A percentile compares a stretch with the other conserved stretches of the same genome.
Evolutionary conservation across 2,113 vertebrate genomes (phyloP).

Genomic region (Leptosomus discolor): DNA sequence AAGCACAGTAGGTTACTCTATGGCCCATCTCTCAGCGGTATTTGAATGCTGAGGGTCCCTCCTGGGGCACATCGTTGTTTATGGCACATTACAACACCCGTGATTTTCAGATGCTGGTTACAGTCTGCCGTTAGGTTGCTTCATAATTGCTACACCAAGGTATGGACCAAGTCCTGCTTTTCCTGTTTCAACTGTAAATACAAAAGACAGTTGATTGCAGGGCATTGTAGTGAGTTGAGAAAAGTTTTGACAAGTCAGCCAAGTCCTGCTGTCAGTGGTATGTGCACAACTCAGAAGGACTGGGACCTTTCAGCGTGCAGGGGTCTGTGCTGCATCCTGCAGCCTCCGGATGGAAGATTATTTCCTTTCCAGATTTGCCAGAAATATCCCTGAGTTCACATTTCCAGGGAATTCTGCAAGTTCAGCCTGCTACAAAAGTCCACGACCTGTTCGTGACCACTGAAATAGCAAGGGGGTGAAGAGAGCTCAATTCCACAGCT

Average conservation of each 20-base stretch:
- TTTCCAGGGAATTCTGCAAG: slow-evolving; percentile 22
- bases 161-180: slow-evolving; percentile 53
- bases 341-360: neutral
- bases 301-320: neutral
- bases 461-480: neutral
- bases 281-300: neutral
- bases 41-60: neutral
- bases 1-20: neutral
- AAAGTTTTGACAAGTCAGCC: neutral
- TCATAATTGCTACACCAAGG: slow-evolving; percentile 53
- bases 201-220: slow-evolving; percentile 26
- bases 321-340: neutral
- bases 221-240: neutral
- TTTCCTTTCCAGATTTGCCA: slow-evolving; percentile 19
- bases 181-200: slow-evolving; percentile 63
- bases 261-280: neutral
- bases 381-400: neutral
- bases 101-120: neutral
- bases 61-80: neutral
- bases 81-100: slow-evolving; percentile 8
- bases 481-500: neutral
- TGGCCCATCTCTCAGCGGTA: neutral
- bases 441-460: neutral
- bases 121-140: slow-evolving; percentile 36
- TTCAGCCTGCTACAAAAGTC: neutral